Evolutionary conservation across 2,113 vertebrate species (phyloP).

Genomic region (Mystacornis crossleyi): DNA sequence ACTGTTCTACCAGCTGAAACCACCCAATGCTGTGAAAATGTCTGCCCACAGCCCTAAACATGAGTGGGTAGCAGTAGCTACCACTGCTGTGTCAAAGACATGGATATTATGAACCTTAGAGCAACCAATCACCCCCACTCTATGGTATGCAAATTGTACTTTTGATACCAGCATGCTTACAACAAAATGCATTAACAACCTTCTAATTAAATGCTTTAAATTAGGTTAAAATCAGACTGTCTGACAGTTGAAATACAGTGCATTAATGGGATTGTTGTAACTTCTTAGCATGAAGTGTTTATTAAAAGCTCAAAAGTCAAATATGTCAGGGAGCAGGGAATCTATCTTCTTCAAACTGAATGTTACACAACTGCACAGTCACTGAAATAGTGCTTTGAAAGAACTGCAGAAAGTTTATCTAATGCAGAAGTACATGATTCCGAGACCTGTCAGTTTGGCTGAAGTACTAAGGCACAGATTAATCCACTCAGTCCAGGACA

Average conservation of each 20-base stretch:
- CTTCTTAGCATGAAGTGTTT: not conserved
- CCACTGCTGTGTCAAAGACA: not conserved
- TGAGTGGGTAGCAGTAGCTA: not conserved
- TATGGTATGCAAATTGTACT: not conserved
- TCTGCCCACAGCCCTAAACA: not conserved
- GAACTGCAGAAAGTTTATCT: not conserved
- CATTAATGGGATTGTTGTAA: conserved; percentile 5
- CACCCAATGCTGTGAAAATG: not conserved
- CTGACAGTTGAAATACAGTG: not conserved
- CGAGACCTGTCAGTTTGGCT: not conserved
- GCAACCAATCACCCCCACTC: not conserved
- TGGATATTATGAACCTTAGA: not conserved
- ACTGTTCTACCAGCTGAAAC: not conserved
- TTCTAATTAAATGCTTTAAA: conserved; percentile 58
- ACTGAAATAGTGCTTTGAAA: not conserved
- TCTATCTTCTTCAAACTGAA: not conserved
- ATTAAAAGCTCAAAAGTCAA: conserved; percentile 6
- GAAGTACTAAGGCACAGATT: not conserved
- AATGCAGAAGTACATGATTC: not conserved
- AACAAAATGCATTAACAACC: conserved; percentile 8
- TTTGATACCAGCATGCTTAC: not conserved
- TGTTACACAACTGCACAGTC: not conserved
- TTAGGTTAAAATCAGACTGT: conserved; percentile 4
- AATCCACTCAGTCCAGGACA: not conserved
- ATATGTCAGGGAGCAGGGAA: not conserved